phyloP scores from a whole-genome alignment of 2,113 vertebrate species.

The Lichenostomus cassidix region DNA sequence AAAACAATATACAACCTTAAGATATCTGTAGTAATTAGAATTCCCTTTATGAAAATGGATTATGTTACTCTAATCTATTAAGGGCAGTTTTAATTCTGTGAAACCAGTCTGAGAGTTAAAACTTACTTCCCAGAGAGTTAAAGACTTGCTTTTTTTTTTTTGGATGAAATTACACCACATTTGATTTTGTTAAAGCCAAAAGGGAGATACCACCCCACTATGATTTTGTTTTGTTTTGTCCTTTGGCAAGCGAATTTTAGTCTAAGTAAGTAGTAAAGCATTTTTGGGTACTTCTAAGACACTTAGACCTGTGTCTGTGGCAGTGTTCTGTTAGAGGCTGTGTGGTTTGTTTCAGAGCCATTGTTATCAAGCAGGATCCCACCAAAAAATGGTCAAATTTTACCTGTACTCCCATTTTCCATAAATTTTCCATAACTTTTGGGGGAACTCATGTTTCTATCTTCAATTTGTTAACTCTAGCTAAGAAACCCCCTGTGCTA shows the following conservation, averaged over 20 bases:
- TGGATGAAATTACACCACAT: background rate
- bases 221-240: background rate
- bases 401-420: background rate
- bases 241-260: background rate
- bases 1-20: background rate
- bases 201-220: background rate
- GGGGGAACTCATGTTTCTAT: background rate
- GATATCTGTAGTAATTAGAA: background rate
- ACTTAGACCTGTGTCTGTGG: background rate
- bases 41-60: background rate
- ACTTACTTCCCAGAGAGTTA: background rate
- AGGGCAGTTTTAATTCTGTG: background rate
- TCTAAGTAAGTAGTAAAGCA: background rate
- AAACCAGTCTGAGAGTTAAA: background rate
- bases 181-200: background rate
- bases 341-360: background rate
- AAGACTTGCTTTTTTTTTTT: background rate
- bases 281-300: background rate
- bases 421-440: background rate
- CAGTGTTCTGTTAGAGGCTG: background rate
- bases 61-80: background rate
- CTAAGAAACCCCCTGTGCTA: background rate
- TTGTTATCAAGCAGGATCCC: background rate
- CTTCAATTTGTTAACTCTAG: background rate
- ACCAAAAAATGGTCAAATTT: rapidly evolving